A percentile compares a stretch with the other conserved stretches of the same genome.
These are phyloP conservation scores for Chloroceryle inda DNA, from an alignment of 2,797 vertebrate genomes.

Conservation along the genomic window DNA sequence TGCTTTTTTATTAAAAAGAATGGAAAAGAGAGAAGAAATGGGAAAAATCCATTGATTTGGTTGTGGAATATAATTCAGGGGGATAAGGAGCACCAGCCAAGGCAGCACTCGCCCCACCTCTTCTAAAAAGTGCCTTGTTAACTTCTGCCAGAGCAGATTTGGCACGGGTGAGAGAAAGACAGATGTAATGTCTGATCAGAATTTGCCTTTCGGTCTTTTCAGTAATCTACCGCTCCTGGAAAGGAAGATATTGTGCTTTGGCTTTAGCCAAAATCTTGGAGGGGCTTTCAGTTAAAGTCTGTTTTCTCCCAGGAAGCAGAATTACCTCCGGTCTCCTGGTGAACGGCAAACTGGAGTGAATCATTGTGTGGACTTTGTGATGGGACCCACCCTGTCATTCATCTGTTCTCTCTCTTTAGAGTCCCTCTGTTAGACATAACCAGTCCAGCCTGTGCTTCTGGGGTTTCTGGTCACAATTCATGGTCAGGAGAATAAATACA, in stretches of 20 bases:
- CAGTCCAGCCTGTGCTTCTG: neutral
- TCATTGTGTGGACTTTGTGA: neutral
- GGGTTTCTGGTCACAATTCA: constrained; percentile 1
- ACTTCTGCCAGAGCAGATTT: neutral
- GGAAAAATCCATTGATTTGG: neutral
- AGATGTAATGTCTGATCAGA: neutral
- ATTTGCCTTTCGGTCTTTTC: neutral
- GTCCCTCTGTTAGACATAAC: neutral
- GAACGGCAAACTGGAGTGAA: neutral
- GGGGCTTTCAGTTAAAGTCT: neutral
- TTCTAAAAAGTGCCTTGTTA: neutral
- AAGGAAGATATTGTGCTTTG: neutral
- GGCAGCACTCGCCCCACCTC: neutral
- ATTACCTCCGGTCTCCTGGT: neutral
- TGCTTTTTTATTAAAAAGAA: neutral
- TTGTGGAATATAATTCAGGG: neutral
- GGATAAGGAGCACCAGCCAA: neutral
- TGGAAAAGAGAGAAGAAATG: neutral
- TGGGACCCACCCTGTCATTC: neutral
- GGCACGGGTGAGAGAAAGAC: neutral
- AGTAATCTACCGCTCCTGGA: neutral
- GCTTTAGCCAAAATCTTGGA: neutral
- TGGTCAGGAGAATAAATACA: neutral
- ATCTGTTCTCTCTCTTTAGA: neutral
- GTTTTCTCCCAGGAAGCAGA: constrained; percentile 16